A percentile compares a stretch with the other conserved stretches of the same genome.
These are phyloP conservation scores for Xenus cinereus DNA, from an alignment of 2,113 vertebrate genomes.

Conservation along the genomic window DNA sequence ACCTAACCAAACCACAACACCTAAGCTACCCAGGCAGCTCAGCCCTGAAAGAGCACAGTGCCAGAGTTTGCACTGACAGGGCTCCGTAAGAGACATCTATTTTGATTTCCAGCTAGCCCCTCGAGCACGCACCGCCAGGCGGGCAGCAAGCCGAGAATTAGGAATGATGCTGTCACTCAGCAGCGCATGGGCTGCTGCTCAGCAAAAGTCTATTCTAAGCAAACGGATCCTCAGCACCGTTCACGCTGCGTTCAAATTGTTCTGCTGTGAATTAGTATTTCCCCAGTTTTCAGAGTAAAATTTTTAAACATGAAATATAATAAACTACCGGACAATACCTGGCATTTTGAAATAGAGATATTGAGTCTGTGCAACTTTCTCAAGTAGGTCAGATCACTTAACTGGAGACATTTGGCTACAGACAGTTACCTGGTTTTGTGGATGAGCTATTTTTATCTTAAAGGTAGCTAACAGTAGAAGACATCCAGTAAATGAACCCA, in stretches of 20 bases:
- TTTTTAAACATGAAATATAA: not conserved
- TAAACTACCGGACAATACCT: not conserved
- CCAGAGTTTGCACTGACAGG: fast-evolving
- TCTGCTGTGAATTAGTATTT: not conserved
- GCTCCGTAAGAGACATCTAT: not conserved
- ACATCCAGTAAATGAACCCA: not conserved
- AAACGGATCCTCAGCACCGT: not conserved
- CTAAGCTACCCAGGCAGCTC: not conserved
- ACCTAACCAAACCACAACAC: too few relatives aligned
- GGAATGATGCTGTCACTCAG: not conserved
- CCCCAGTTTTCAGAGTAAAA: not conserved
- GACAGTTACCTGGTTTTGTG: not conserved
- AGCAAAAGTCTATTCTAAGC: not conserved
- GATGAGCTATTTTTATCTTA: not conserved
- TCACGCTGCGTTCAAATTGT: not conserved
- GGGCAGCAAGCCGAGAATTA: not conserved
- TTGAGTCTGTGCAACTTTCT: not conserved
- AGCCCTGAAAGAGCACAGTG: not conserved
- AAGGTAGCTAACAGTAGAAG: not conserved
- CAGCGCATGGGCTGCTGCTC: not conserved
- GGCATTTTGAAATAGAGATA: not conserved
- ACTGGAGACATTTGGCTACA: not conserved
- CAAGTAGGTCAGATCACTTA: not conserved
- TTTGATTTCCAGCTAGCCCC: not conserved
- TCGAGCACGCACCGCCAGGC: fast-evolving